phyloP scores from a whole-genome alignment of 2,113 vertebrate species.

The Ginglymostoma cirratum region DNA sequence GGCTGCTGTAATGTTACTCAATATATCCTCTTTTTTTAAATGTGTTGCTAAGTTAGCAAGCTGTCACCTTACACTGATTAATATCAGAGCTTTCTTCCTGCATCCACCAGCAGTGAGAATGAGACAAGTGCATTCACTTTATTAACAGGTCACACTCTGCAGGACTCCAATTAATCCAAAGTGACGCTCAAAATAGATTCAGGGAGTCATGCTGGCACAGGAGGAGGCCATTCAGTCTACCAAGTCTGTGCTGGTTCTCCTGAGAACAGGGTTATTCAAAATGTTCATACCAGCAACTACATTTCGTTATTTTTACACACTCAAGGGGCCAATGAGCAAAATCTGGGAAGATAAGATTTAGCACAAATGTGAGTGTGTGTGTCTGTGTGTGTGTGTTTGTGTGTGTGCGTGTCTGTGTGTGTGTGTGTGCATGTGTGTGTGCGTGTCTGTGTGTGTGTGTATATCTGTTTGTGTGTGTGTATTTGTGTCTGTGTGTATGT shows the following conservation, averaged over 20 bases:
- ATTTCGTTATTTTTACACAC: too few relatives aligned
- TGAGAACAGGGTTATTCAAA: too few relatives aligned
- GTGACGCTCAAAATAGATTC: not conserved
- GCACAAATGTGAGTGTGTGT: too few relatives aligned
- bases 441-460: too few relatives aligned
- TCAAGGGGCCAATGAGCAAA: too few relatives aligned
- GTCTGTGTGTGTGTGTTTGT: too few relatives aligned
- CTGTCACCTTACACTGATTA: not conserved
- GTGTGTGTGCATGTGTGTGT: too few relatives aligned
- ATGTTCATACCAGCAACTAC: too few relatives aligned
- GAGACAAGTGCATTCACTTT: not conserved
- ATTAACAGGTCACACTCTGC: not conserved
- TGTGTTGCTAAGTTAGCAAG: not conserved
- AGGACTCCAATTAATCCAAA: not conserved
- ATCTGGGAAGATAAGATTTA: too few relatives aligned
- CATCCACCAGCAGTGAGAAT: not conserved
- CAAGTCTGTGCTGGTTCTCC: not conserved
- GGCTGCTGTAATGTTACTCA: not conserved
- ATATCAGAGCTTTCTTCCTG: not conserved
- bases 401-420: too few relatives aligned
- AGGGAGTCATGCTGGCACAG: not conserved
- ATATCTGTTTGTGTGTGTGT: too few relatives aligned
- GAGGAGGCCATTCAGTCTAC: not conserved
- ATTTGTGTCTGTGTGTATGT: too few relatives aligned
- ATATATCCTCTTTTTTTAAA: not conserved